These are phyloP conservation scores for Meloidogyne exigua DNA, from an alignment of 1,140 invertebrate species.

Conservation along the genomic window DNA sequence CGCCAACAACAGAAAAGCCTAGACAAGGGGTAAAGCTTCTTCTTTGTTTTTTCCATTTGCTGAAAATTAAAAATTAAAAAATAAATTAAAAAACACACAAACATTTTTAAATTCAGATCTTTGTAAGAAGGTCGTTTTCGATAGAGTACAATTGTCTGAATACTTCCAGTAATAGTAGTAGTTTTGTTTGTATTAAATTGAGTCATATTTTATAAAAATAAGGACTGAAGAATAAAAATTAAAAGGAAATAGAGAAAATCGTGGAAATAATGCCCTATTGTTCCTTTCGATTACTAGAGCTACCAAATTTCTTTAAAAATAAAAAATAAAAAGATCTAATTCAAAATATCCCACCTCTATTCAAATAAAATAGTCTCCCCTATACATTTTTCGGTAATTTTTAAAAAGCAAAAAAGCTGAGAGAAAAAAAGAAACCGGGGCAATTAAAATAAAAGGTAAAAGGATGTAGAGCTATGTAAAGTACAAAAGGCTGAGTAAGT, in stretches of 20 bases:
- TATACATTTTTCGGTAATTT: not conserved
- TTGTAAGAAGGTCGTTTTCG: not conserved
- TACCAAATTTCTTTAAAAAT: not conserved
- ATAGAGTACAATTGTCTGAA: constrained; percentile 24
- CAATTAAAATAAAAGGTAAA: not conserved
- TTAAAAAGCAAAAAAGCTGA: not conserved
- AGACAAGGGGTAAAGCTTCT: constrained; percentile 63
- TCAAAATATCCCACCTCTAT: not conserved
- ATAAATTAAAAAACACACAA: not conserved
- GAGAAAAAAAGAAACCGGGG: not conserved
- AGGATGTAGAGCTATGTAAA: not conserved
- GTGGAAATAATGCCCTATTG: not conserved
- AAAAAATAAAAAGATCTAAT: not conserved
- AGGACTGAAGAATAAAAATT: not conserved
- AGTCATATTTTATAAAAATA: not conserved
- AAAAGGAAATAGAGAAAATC: not conserved
- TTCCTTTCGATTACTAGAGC: not conserved
- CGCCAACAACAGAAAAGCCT: constrained; percentile 87
- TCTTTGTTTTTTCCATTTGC: not conserved
- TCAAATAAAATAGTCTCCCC: not conserved
- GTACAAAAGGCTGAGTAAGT: not conserved
- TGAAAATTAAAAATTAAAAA: no score
- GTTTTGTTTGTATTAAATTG: not conserved
- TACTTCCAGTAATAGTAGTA: not conserved
- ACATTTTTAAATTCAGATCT: not conserved